A percentile compares a stretch with the other conserved stretches of the same genome.
Conservation (phyloP, 35 echinoderm and acorn worm genomes). For the Heliocidaris tuberculata region DNA sequence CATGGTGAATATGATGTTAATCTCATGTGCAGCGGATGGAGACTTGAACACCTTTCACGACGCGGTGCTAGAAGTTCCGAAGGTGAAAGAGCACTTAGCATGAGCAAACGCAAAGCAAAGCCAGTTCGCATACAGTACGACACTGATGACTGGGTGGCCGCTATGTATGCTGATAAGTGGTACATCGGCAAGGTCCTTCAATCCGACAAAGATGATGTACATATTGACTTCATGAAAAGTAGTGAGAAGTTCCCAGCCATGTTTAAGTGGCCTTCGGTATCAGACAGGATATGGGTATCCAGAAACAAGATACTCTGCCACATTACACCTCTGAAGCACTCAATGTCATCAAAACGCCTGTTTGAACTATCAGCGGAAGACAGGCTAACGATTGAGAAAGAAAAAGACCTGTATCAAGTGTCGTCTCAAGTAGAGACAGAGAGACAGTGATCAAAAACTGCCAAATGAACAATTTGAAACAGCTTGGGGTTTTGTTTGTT, state of each 20-base stretch:
- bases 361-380: too few relatives aligned
- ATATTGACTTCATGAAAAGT: too few relatives aligned
- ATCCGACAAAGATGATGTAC: conserved; percentile 47
- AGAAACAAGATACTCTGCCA: too few relatives aligned
- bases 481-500: too few relatives aligned
- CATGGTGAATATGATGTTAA: conserved; percentile 22
- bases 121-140: not conserved
- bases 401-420: too few relatives aligned
- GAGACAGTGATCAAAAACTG: too few relatives aligned
- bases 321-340: too few relatives aligned
- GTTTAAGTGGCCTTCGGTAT: conserved; percentile 40
- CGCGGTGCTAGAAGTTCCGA: not conserved
- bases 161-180: conserved; percentile 36
- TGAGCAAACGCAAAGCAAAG: not conserved
- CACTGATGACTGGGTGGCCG: not conserved
- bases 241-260: conserved; percentile 6
- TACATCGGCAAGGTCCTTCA: conserved; percentile 52
- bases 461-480: too few relatives aligned
- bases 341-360: too few relatives aligned
- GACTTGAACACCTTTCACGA: not conserved
- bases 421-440: too few relatives aligned
- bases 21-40: not conserved
- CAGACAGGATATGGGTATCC: conserved; percentile 49
- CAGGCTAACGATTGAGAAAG: too few relatives aligned
- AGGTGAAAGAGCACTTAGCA: not conserved